Evolutionary conservation across 1,140 invertebrate genomes (phyloP).

Genomic region (Cylas formicarius): DNA sequence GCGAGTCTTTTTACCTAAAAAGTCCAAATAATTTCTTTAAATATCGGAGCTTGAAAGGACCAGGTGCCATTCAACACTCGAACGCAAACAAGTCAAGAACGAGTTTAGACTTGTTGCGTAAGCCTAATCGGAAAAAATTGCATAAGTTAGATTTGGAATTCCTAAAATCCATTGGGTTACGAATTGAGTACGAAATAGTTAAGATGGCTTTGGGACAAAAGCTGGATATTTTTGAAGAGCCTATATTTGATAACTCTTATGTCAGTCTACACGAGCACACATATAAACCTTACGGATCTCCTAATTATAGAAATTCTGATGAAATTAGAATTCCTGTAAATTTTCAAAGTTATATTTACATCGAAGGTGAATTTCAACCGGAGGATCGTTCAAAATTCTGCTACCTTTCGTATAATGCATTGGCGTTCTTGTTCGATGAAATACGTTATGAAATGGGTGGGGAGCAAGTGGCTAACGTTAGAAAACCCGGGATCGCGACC

Average conservation of each 20-base stretch:
- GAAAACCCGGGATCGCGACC: no score
- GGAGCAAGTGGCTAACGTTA: no score
- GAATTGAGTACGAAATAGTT: no score
- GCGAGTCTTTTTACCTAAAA: no score
- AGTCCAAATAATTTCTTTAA: conserved; percentile 1
- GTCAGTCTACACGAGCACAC: conserved; percentile 16
- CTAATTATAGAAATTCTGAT: conserved; percentile 21
- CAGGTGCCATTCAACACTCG: no score
- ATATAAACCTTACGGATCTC: conserved; percentile 18
- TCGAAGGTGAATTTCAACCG: conserved; percentile 22
- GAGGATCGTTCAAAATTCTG: not conserved
- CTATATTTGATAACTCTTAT: conserved; percentile 4
- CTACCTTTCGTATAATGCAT: conserved; percentile 5
- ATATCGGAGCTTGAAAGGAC: no score
- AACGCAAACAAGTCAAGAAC: no score
- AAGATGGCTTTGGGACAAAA: no score
- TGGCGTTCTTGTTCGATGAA: conserved; percentile 14
- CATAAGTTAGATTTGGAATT: no score
- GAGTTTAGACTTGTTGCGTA: no score
- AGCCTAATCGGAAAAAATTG: no score
- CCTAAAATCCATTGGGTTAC: no score
- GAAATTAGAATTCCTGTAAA: conserved; percentile 26
- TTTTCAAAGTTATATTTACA: conserved; percentile 24
- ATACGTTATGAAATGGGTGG: conserved; percentile 10
- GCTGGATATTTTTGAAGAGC: conserved; percentile 1